A percentile compares a stretch with the other conserved stretches of the same genome.
Evolutionary conservation across 2,888 invertebrate genomes (phyloP).

Genomic region (Pteria penguin): DNA sequence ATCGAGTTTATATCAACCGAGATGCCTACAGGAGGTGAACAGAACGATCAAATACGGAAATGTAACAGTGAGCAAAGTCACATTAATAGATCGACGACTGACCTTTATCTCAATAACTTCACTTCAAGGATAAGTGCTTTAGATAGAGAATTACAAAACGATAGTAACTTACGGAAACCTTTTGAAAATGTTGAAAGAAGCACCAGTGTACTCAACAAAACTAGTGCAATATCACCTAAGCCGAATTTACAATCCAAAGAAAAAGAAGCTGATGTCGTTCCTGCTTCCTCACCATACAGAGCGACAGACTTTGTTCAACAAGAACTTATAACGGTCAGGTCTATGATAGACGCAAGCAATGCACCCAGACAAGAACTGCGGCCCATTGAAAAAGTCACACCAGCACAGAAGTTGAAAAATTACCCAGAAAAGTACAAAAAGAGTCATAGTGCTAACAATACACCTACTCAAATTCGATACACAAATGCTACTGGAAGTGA

Average conservation of each 20-base stretch:
- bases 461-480: slow-evolving; percentile 25
- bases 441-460: slow-evolving; percentile 1
- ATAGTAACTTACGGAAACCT: slow-evolving; percentile 39
- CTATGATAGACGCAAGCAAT: slow-evolving; percentile 34
- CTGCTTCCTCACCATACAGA: not conserved
- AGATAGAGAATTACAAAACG: slow-evolving; percentile 64
- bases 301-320: slow-evolving; percentile 4
- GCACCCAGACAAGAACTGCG: slow-evolving; percentile 46
- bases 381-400: slow-evolving; percentile 53
- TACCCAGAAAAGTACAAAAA: slow-evolving; percentile 13
- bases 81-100: slow-evolving; percentile 63
- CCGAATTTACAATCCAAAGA: not conserved
- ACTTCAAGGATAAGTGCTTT: slow-evolving; percentile 58
- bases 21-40: slow-evolving; percentile 23
- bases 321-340: slow-evolving; percentile 59
- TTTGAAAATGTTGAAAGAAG: not conserved
- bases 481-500: slow-evolving; percentile 35
- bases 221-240: not conserved
- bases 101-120: slow-evolving; percentile 70
- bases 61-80: slow-evolving; percentile 38
- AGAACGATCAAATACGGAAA: slow-evolving; percentile 47
- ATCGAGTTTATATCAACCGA: not conserved
- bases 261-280: not conserved
- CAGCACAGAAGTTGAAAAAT: slow-evolving; percentile 9
- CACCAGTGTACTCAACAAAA: not conserved